A percentile compares a stretch with the other conserved stretches of the same genome.
These are phyloP conservation scores for Pachypeltis micranthus DNA, from an alignment of 1,140 invertebrate genomes.

Conservation along the genomic window DNA sequence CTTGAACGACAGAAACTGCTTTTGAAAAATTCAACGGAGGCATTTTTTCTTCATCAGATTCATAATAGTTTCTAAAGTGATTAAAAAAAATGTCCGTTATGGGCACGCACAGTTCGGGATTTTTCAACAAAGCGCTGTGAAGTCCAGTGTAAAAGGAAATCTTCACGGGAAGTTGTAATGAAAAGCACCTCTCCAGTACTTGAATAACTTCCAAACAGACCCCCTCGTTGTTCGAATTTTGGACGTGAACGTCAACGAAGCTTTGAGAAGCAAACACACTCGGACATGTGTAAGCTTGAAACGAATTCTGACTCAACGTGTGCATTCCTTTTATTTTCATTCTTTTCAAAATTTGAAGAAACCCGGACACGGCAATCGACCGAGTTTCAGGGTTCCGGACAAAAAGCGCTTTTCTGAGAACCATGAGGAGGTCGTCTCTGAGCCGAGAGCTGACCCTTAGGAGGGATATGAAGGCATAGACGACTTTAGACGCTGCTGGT, in stretches of 20 bases:
- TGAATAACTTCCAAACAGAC: slow-evolving; percentile 28
- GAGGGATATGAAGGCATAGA: slow-evolving; percentile 40
- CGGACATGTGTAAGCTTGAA: slow-evolving; percentile 23
- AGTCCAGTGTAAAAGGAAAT: slow-evolving; percentile 26
- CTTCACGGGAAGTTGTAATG: slow-evolving; percentile 26
- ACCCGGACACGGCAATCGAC: slow-evolving; percentile 43
- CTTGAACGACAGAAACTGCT: slow-evolving; percentile 20
- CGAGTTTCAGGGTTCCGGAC: slow-evolving; percentile 36
- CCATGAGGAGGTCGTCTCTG: slow-evolving; percentile 41
- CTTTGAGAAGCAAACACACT: slow-evolving; percentile 21
- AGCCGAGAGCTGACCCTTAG: slow-evolving; percentile 36
- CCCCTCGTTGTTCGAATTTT: slow-evolving; percentile 24
- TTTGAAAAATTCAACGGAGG: slow-evolving; percentile 25
- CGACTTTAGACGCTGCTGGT: slow-evolving; percentile 34
- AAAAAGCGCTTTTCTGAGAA: slow-evolving; percentile 44
- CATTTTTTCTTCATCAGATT: slow-evolving; percentile 20
- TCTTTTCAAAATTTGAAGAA: slow-evolving; percentile 41
- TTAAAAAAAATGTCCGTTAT: slow-evolving; percentile 25
- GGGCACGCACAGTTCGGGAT: slow-evolving; percentile 26
- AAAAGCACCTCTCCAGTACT: slow-evolving; percentile 27
- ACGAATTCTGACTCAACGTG: slow-evolving; percentile 36
- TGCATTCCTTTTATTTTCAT: slow-evolving; percentile 37
- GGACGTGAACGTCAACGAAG: not conserved
- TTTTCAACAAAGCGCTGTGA: slow-evolving; percentile 20
- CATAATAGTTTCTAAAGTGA: slow-evolving; percentile 26